Percentiles rank a stretch among this genome's conserved stretches.
phyloP scores from a whole-genome alignment of 2,888 invertebrate genomes.

The Drosophila acutilabella region DNA sequence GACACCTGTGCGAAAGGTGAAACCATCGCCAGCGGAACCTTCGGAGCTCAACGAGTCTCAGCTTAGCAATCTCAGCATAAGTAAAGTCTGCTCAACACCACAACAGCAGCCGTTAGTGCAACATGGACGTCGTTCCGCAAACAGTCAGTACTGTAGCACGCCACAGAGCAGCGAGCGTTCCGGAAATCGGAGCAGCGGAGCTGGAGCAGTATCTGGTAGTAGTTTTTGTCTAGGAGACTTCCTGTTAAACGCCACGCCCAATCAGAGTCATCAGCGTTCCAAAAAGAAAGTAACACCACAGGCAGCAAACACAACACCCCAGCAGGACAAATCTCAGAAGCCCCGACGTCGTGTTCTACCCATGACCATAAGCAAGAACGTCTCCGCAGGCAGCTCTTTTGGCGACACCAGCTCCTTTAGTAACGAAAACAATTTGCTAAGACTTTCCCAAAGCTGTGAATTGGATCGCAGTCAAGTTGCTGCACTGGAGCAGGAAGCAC shows the following conservation, averaged over 20 bases:
- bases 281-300: conserved; percentile 65
- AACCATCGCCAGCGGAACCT: conserved; percentile 7
- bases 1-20: conserved; percentile 57
- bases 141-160: conserved; percentile 56
- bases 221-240: conserved; percentile 83
- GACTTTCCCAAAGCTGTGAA: conserved; percentile 78
- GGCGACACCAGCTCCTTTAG: conserved; percentile 82
- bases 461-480: conserved; percentile 76
- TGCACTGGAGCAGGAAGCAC: conserved; percentile 76
- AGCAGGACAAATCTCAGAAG: conserved; percentile 58
- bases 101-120: conserved; percentile 26
- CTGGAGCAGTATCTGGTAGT: conserved; percentile 20
- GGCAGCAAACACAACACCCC: conserved; percentile 10
- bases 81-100: conserved; percentile 45
- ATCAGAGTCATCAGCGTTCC: conserved; percentile 58
- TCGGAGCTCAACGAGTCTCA: conserved; percentile 48
- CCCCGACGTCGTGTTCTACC: conserved; percentile 84
- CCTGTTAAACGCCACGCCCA: conserved; percentile 64
- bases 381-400: conserved; percentile 48
- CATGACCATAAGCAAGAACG: conserved; percentile 76
- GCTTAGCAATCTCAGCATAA: conserved; percentile 48
- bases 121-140: conserved; percentile 40
- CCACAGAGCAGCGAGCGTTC: conserved; percentile 54
- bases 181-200: conserved; percentile 40
- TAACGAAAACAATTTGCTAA: conserved; percentile 83